A percentile compares a stretch with the other conserved stretches of the same genome.
Evolutionary conservation across 2,113 vertebrate species (phyloP).

Genomic region (Myiopsitta monachus): DNA sequence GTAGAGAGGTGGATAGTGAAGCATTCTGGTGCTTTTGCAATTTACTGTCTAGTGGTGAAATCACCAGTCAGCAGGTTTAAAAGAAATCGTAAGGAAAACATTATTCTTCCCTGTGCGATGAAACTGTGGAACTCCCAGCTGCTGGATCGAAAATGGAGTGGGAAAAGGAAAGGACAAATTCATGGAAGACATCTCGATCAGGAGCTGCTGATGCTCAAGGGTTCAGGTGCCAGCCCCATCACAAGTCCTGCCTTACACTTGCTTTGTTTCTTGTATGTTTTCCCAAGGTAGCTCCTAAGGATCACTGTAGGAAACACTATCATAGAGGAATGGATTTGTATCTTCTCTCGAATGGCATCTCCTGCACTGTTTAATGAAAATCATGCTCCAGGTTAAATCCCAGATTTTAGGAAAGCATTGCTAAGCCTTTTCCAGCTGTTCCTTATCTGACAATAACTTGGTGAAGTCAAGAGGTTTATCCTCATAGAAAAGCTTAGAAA

Average conservation of each 20-base stretch:
- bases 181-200: rapidly evolving
- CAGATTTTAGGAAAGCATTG: not conserved
- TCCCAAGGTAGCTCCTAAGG: not conserved
- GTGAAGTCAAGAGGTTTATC: not conserved
- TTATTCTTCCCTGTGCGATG: not conserved
- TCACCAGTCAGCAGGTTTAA: not conserved
- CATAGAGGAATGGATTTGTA: not conserved
- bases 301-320: not conserved
- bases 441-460: not conserved
- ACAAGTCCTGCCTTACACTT: not conserved
- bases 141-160: not conserved
- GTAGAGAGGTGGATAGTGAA: not conserved
- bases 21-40: not conserved
- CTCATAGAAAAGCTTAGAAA: not conserved
- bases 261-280: not conserved
- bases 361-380: not conserved
- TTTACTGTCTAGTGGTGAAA: not conserved
- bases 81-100: not conserved
- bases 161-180: not conserved
- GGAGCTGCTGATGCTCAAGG: not conserved
- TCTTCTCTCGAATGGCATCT: not conserved
- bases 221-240: not conserved
- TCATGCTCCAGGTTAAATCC: not conserved
- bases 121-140: not conserved
- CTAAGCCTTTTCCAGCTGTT: not conserved